Evolutionary conservation across 2,113 vertebrate species (phyloP).

Genomic region (Muscicapa adusta): DNA sequence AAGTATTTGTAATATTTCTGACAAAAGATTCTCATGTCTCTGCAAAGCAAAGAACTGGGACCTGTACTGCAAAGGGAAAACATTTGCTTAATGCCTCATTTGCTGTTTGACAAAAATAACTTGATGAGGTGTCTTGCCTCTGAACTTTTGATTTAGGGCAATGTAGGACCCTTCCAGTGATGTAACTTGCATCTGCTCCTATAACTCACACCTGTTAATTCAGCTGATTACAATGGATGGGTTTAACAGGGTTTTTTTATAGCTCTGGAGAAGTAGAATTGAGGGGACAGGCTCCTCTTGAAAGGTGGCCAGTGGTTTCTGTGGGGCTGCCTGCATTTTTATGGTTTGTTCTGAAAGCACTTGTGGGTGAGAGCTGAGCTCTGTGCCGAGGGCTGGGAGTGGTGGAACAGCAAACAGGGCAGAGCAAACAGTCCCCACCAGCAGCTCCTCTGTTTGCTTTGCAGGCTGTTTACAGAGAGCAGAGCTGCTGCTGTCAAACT

Average conservation of each 20-base stretch:
- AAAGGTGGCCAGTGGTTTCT: not conserved
- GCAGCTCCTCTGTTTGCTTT: constrained; percentile 17
- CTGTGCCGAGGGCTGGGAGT: constrained; percentile 31
- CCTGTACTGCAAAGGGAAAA: not conserved
- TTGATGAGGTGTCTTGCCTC: not conserved
- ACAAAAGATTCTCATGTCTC: not conserved
- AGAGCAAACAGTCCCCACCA: constrained; percentile 70
- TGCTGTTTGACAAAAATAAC: not conserved
- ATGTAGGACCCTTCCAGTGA: not conserved
- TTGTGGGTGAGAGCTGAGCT: constrained; percentile 62
- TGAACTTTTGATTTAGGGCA: not conserved
- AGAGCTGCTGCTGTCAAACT: not conserved
- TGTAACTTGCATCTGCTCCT: not conserved
- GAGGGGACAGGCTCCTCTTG: not conserved
- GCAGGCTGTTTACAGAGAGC: not conserved
- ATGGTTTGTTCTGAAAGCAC: not conserved
- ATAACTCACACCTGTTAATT: not conserved
- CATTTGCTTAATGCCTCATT: not conserved
- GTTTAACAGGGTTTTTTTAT: not conserved
- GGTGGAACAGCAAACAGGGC: constrained; percentile 68
- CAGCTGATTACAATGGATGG: not conserved
- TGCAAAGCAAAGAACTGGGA: not conserved
- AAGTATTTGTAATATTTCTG: not conserved
- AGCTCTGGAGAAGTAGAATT: not conserved
- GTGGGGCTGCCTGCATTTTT: not conserved